Conservation (phyloP, 2,888 invertebrate species). For the Drosophila bunnanda region DNA sequence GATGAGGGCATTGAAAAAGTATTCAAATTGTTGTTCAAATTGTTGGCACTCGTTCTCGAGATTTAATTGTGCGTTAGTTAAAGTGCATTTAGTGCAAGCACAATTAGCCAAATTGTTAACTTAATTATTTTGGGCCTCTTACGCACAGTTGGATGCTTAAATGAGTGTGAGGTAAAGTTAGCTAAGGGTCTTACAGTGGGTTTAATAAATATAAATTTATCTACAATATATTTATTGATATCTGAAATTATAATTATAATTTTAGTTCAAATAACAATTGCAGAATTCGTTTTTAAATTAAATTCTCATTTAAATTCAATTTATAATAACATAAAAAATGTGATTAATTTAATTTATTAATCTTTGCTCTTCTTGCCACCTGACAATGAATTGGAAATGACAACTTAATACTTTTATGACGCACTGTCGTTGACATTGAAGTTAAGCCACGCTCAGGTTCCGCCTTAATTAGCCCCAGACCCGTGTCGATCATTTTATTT, state of each 20-base stretch:
- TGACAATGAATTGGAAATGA: not conserved
- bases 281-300: not conserved
- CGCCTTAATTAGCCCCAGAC: constrained; percentile 59
- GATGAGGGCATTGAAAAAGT: constrained; percentile 50
- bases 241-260: too few relatives aligned
- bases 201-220: not conserved
- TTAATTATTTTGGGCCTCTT: constrained; percentile 60
- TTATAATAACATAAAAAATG: not conserved
- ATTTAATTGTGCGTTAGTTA: constrained; percentile 59
- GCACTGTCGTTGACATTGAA: constrained; percentile 22
- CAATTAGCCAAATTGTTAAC: constrained; percentile 76
- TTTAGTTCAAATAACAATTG: not conserved
- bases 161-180: constrained; percentile 20
- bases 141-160: constrained; percentile 37
- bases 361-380: not conserved
- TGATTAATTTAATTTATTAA: not conserved
- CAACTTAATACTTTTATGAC: constrained; percentile 7
- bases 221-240: not conserved
- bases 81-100: constrained; percentile 61
- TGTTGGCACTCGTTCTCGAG: constrained; percentile 34
- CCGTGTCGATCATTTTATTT: constrained; percentile 56
- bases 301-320: not conserved
- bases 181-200: constrained; percentile 4
- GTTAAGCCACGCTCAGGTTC: constrained; percentile 50
- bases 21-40: constrained; percentile 46